These are phyloP conservation scores for Chalcosyrphus nemorum DNA, from an alignment of 2,888 invertebrate species.

Conservation along the genomic window DNA sequence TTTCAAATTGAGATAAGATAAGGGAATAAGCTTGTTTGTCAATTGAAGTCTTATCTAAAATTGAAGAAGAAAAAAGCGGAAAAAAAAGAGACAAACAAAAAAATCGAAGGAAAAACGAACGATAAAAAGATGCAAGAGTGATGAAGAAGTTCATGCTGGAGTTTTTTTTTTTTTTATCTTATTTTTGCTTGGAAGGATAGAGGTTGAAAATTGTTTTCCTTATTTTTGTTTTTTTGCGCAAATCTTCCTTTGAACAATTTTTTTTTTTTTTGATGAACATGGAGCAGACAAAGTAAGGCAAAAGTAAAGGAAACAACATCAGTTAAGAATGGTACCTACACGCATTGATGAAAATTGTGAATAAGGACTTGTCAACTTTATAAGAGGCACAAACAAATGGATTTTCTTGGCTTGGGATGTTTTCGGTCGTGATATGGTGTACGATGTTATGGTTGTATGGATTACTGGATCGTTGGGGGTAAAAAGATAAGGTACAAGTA, in stretches of 20 bases:
- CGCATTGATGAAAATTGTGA: neutral
- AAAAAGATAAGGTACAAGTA: no score
- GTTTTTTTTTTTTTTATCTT: neutral
- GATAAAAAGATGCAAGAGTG: constrained; percentile 10
- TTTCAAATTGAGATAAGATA: constrained; percentile 61
- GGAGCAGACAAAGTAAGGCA: neutral
- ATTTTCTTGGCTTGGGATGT: neutral
- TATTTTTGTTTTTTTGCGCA: neutral
- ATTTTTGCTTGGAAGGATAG: neutral
- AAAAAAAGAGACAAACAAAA: neutral
- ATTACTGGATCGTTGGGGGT: no score
- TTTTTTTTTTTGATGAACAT: no score
- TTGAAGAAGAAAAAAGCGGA: constrained; percentile 35
- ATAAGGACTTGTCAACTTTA: neutral
- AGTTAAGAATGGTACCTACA: neutral
- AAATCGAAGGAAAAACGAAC: neutral
- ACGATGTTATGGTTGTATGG: no score
- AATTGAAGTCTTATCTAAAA: constrained; percentile 68
- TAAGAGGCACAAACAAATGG: neutral
- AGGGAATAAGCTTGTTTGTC: constrained; percentile 72
- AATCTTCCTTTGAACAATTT: constrained; percentile 14
- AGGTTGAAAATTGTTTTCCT: neutral
- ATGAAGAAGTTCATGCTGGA: constrained; percentile 23
- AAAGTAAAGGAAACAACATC: no score
- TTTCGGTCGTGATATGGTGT: neutral